Percentiles rank a stretch among this genome's conserved stretches.
Conservation (phyloP, 2,888 invertebrate genomes). For the Pandemis corylana region DNA sequence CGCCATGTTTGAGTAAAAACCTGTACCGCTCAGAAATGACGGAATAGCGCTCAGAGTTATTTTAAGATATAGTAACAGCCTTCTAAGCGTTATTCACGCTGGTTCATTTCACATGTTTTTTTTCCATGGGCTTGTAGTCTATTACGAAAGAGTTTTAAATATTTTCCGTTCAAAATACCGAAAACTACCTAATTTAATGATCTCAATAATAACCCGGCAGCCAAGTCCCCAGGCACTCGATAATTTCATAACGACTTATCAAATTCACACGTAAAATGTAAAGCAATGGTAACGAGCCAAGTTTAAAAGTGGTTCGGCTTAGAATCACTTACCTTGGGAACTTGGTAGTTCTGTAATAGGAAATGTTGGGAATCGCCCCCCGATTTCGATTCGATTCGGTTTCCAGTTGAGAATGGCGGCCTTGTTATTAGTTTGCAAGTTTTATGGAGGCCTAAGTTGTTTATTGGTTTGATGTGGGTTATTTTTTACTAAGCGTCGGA, state of each 20-base stretch:
- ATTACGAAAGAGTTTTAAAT: too few species aligned
- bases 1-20: too few species aligned
- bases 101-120: too few species aligned
- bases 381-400: conserved; percentile 50
- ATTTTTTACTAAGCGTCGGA: too few species aligned
- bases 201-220: not conserved
- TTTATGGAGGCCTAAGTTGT: conserved; percentile 12
- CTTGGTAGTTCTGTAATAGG: conserved; percentile 55
- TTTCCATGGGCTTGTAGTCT: too few species aligned
- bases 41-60: too few species aligned
- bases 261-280: conserved; percentile 48
- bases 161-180: not conserved
- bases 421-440: conserved; percentile 40
- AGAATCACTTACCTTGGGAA: conserved; percentile 57
- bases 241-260: conserved; percentile 46
- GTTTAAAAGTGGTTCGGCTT: conserved; percentile 58
- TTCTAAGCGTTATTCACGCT: too few species aligned
- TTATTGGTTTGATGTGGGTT: not conserved
- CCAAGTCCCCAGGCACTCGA: conserved; percentile 9
- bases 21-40: too few species aligned
- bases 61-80: too few species aligned
- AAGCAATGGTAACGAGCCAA: conserved; percentile 56
- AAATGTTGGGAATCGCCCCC: conserved; percentile 51
- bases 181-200: not conserved
- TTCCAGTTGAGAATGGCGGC: conserved; percentile 46